Conservation (phyloP, 2,113 vertebrate species). For the Leuciscus idus region DNA sequence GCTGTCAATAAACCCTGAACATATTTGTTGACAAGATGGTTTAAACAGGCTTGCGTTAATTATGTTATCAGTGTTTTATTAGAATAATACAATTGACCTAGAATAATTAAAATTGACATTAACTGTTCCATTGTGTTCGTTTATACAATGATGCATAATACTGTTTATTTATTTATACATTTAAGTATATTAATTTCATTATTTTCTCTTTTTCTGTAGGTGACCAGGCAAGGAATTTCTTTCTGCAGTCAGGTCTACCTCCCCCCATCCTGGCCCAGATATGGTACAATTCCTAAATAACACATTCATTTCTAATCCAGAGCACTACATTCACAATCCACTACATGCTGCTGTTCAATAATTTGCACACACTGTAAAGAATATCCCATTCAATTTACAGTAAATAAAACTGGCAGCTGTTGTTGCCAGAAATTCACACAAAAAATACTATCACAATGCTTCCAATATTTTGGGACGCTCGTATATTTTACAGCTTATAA, state of each 20-base stretch:
- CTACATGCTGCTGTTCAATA: not conserved
- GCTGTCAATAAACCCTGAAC: not conserved
- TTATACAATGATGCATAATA: too few relatives aligned
- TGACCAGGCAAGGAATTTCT: slow-evolving; percentile 98
- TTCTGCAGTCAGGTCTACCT: slow-evolving; percentile 96
- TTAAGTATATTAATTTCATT: not conserved
- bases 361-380: not conserved
- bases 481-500: not conserved
- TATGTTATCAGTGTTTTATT: not conserved
- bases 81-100: not conserved
- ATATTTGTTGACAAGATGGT: not conserved
- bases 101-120: too few relatives aligned
- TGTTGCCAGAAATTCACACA: not conserved
- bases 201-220: slow-evolving; percentile 73
- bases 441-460: not conserved
- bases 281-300: slow-evolving; percentile 79
- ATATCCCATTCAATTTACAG: not conserved
- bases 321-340: not conserved
- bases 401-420: not conserved
- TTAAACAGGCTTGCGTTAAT: not conserved
- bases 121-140: too few relatives aligned
- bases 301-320: slow-evolving; percentile 4
- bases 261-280: slow-evolving; percentile 97
- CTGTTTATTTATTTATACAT: not conserved
- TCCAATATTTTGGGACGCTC: not conserved